Base-by-base conservation (phyloP, 2,888 invertebrate genomes). In the Steinernema carpocapsae region DNA sequence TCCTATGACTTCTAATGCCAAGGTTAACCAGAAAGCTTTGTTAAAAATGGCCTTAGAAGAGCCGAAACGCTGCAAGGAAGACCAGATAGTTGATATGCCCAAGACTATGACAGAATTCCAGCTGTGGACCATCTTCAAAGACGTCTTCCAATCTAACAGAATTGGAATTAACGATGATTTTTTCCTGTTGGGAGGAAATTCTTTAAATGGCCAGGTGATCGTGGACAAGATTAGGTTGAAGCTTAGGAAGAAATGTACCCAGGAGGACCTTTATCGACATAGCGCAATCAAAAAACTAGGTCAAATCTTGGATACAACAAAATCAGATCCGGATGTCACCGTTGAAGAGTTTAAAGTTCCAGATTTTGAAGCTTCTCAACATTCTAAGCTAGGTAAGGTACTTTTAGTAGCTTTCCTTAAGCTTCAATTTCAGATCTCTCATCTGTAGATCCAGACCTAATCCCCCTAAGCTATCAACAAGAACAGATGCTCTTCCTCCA, bases 1-100 rank as follows among this genome's bases (percentile, higher is more conserved):
- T 72, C 87, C 86, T 12, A 73, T 87, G n/a, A 87, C 86, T 19
- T 48, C 73, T 17, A 82, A 84, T 71, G 71, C 77, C 0, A 82
- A 82, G 77, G 71, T 82, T 12, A 82, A 82, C 70, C 70, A 42
- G 48, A 56, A 59, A 14, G 52, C n/a, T 19, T 43, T 77, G 19
- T n/a, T n/a, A n/a, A n/a, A n/a, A n/a, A n/a, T n/a, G n/a, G n/a
- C n/a, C n/a, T n/a, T n/a, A n/a, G n/a, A n/a, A n/a, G n/a, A n/a
- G n/a, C 32, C 72, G 7, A 42, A 71, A 48, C 75, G n/a, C 17
- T 6, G 10, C 6, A 51, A 6, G n/a, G n/a, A 6, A 51, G 6
- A 51, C 26, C 26, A 77, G 37, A 17, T 42, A 12, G 10, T 51
- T 1, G 73, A 73, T 14, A 37, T 17, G 7, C 76, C 76, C 14